Base-by-base conservation (phyloP, 1,140 invertebrate species). In the Calephelis nemesis region DNA sequence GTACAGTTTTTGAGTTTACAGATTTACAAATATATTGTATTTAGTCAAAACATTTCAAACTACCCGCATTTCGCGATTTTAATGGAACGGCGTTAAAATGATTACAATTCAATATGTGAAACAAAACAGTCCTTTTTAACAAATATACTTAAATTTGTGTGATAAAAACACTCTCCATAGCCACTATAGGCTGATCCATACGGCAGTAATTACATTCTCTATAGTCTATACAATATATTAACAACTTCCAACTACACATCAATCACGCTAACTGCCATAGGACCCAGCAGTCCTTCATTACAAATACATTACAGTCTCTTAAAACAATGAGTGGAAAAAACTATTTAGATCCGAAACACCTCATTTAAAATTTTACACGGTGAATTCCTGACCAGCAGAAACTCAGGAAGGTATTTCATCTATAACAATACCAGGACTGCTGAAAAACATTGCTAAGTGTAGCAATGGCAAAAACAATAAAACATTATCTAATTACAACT, bases 1-100 rank as follows among this genome's bases (percentile, higher is more conserved):
- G 88, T 91, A 91, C 88, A 87, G 85, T 83, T 87, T 85, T 84
- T 81, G 82, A 88, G 84, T 86, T 45, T 83, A 85, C 77, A 83
- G 78, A 81, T 85, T 85, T 87, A 85, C 81, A 84, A 88, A 85
- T 83, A 83, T 83, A 83, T 79, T 77, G 72, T 80, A 75, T 78
- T 82, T 81, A 65, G 84, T 86, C 84, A 87, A 82, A 84, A 76
- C 76, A 76, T 76, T 78, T 78, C 65, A 71, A 73, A 79, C 78
- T 82, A 76, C 73, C 72, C 69, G 75, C 72, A 72, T 76, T 77
- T 82, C 78, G 79, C 74, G 75, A 78, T 75, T 72, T 72, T 70
- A 72, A 67, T 70, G 63, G 65, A 77, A 68, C 69, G 71, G 65
- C 72, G 77, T 69, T 74, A 71, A 73, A 75, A 74, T 74, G 65